Percentiles rank a stretch among this genome's conserved stretches.
These are phyloP conservation scores for Parambassis ranga DNA, from an alignment of 2,797 vertebrate genomes.

Conservation along the genomic window DNA sequence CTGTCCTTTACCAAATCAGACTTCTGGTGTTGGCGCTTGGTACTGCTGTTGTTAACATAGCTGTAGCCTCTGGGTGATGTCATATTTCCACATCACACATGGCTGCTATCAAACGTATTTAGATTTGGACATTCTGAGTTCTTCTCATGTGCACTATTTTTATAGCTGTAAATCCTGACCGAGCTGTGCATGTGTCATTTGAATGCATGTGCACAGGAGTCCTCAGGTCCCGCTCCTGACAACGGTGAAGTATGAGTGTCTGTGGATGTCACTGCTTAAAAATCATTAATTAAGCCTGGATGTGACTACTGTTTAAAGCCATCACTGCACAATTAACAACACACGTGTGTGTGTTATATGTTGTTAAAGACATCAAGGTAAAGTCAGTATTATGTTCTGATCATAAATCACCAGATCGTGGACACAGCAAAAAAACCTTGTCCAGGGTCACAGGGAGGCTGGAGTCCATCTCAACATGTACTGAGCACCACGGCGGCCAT, in stretches of 20 bases:
- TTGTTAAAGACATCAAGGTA: not conserved
- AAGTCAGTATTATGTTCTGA: not conserved
- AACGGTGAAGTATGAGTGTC: conserved; percentile 41
- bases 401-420: not conserved
- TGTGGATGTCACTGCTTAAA: conserved; percentile 27
- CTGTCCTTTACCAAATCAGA: not conserved
- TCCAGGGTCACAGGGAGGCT: not conserved
- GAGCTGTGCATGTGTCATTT: conserved; percentile 1
- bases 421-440: not conserved
- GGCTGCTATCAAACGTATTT: no score
- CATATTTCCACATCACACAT: no score
- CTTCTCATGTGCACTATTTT: not conserved
- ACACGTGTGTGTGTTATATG: not conserved
- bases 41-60: not conserved
- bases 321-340: conserved; percentile 34
- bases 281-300: conserved; percentile 40
- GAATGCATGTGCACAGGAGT: conserved; percentile 25
- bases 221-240: conserved; percentile 4
- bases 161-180: not conserved
- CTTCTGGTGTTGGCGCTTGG: no score
- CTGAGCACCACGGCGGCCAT: conserved; percentile 4
- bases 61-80: not conserved
- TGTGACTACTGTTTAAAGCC: conserved; percentile 31
- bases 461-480: conserved; percentile 32
- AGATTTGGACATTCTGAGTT: no score